A percentile compares a stretch with the other conserved stretches of the same genome.
These are phyloP conservation scores for Ptychadena robeensis DNA, from an alignment of 2,797 vertebrate species.

Conservation along the genomic window DNA sequence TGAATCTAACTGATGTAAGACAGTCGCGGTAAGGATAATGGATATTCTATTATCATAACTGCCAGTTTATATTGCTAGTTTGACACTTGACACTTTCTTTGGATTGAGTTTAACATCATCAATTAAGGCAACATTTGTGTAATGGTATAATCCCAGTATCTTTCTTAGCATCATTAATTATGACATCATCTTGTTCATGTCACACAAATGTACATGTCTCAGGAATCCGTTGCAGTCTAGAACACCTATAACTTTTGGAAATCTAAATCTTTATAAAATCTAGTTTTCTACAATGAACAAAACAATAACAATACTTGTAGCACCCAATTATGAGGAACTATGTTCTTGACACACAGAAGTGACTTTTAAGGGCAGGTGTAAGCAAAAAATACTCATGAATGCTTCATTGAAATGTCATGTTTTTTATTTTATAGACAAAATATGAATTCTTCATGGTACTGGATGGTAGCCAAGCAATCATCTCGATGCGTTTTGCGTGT, in stretches of 20 bases:
- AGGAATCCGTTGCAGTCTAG: neutral
- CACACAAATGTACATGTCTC: neutral
- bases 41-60: slow-evolving; percentile 62
- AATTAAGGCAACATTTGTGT: slow-evolving; percentile 62
- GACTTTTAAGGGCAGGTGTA: too few relatives aligned
- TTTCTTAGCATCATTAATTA: slow-evolving; percentile 51
- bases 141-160: slow-evolving; percentile 55
- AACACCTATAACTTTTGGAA: neutral
- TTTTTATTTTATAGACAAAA: too few relatives aligned
- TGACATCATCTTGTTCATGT: slow-evolving; percentile 52
- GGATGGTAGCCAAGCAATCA: too few relatives aligned
- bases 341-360: too few relatives aligned
- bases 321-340: too few relatives aligned
- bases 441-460: too few relatives aligned
- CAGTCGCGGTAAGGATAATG: slow-evolving; percentile 52
- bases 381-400: too few relatives aligned
- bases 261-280: neutral
- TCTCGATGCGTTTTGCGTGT: too few relatives aligned
- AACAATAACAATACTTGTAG: too few relatives aligned
- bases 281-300: neutral
- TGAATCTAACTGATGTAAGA: slow-evolving; percentile 57
- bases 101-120: slow-evolving; percentile 60
- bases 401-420: too few relatives aligned
- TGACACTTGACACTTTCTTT: slow-evolving; percentile 60
- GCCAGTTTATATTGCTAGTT: slow-evolving; percentile 54